A percentile compares a stretch with the other conserved stretches of the same genome.
Conservation (phyloP, 1,140 invertebrate species). For the Battus philenor region DNA sequence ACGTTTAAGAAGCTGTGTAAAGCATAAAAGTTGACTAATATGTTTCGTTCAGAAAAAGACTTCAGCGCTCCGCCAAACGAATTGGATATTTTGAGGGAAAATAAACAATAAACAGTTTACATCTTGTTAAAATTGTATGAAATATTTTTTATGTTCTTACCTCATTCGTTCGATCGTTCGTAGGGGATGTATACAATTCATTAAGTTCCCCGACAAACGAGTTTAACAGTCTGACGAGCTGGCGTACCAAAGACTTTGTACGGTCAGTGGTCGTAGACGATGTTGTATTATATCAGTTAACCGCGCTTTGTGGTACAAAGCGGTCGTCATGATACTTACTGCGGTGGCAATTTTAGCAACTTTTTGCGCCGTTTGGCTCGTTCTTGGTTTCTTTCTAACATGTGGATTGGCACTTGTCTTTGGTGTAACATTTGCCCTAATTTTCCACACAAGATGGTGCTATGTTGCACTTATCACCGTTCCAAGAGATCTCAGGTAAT, state of each 20-base stretch:
- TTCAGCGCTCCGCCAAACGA: too few relatives aligned
- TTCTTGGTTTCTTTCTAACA: conserved; percentile 43
- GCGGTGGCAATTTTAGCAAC: conserved; percentile 32
- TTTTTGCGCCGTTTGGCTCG: conserved; percentile 41
- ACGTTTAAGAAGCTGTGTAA: too few relatives aligned
- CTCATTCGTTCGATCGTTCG: too few relatives aligned
- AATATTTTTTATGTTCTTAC: too few relatives aligned
- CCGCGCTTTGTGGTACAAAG: conserved; percentile 55
- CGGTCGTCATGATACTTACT: conserved; percentile 40
- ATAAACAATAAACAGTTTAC: too few relatives aligned
- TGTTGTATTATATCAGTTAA: conserved; percentile 41
- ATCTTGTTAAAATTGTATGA: too few relatives aligned
- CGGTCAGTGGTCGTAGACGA: conserved; percentile 33
- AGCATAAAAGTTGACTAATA: too few relatives aligned
- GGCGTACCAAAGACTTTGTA: conserved; percentile 7
- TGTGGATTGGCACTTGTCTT: conserved; percentile 31
- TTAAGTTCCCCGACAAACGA: too few relatives aligned
- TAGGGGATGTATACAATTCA: too few relatives aligned
- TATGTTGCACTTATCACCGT: conserved; percentile 83
- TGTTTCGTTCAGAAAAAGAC: too few relatives aligned
- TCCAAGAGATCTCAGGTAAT: conserved; percentile 83
- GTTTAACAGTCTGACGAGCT: conserved; percentile 5
- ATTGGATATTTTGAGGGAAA: too few relatives aligned
- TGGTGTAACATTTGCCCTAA: conserved; percentile 31
- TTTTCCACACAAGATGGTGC: conserved; percentile 78